Evolutionary conservation across 2,113 vertebrate genomes (phyloP).

Genomic region (Catagonus wagneri): DNA sequence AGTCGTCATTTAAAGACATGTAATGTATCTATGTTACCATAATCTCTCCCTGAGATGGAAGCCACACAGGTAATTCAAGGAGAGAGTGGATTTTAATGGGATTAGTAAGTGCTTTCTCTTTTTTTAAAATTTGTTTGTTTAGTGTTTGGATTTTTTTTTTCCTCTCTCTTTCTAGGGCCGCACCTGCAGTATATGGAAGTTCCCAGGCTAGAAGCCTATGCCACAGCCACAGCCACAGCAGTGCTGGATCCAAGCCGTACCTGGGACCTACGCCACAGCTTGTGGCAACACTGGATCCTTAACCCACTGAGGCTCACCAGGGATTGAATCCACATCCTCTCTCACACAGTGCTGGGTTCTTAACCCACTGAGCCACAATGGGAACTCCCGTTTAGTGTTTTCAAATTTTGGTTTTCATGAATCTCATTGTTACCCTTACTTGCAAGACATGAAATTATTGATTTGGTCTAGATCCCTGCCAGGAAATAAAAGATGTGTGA

Average conservation of each 20-base stretch:
- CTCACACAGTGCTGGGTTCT: no score
- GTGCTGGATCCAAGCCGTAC: no score
- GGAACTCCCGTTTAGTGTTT: neutral
- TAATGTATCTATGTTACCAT: neutral
- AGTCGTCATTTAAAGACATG: neutral
- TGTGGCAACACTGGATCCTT: no score
- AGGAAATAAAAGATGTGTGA: constrained; percentile 51
- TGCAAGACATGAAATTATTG: neutral
- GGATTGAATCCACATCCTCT: no score
- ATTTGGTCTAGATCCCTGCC: neutral
- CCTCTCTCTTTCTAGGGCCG: no score
- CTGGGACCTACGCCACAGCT: no score
- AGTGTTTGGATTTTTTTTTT: neutral
- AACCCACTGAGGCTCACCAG: no score
- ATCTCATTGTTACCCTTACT: constrained; percentile 10
- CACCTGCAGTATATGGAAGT: no score
- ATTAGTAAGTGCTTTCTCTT: neutral
- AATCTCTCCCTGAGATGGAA: neutral
- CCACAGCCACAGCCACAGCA: no score
- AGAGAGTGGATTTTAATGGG: constrained; percentile 18
- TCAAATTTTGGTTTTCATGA: constrained; percentile 5
- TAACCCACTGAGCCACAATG: no score
- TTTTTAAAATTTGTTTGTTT: neutral
- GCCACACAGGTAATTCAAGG: neutral
- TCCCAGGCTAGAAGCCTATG: no score